Evolutionary conservation across 2,888 invertebrate species (phyloP).

Genomic region (Diloba caeruleocephala): DNA sequence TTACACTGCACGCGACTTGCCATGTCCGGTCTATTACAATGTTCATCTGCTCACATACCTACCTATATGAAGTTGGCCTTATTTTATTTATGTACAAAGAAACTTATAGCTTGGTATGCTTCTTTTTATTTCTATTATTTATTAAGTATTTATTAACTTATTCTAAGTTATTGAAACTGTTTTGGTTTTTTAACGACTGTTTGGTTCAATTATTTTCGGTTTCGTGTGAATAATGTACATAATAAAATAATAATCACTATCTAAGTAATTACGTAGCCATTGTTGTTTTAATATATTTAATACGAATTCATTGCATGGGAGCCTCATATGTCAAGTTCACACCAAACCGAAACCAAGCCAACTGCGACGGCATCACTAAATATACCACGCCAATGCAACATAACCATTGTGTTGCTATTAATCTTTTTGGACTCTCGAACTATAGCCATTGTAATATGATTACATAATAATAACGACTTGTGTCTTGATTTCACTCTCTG

Average conservation of each 20-base stretch:
- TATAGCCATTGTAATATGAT: constrained; percentile 62
- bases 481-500: constrained; percentile 65
- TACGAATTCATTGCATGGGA: constrained; percentile 33
- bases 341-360: constrained; percentile 53
- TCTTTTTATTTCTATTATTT: no score
- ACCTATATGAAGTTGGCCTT: no score
- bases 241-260: not conserved
- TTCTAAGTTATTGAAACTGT: no score
- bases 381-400: constrained; percentile 43
- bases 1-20: constrained; percentile 1
- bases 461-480: constrained; percentile 53
- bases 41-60: not conserved
- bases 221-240: not conserved
- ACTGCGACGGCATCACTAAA: constrained; percentile 39
- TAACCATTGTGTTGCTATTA: constrained; percentile 65
- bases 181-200: no score
- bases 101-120: no score
- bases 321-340: constrained; percentile 73
- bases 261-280: not conserved
- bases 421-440: constrained; percentile 63
- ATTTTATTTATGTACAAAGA: no score
- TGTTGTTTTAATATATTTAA: constrained; percentile 21
- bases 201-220: no score
- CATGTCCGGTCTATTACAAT: constrained; percentile 15
- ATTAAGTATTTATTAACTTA: no score